Percentiles rank a stretch among this genome's conserved stretches.
phyloP scores from a whole-genome alignment of 2,888 invertebrate species.

The Parnassius glacialis region DNA sequence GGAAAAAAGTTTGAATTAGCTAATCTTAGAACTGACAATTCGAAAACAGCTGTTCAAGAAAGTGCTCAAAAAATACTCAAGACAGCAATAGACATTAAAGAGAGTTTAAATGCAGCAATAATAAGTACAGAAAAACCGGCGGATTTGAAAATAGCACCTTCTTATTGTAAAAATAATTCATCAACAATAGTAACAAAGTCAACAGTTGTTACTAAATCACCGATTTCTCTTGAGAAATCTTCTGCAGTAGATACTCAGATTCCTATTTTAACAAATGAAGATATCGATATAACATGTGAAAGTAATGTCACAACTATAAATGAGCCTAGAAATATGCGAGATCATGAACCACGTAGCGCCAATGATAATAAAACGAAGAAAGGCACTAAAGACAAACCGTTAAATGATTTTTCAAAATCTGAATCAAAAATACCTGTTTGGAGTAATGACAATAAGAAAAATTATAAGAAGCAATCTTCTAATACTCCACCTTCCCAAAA shows the following conservation, averaged over 20 bases:
- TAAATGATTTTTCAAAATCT: neutral
- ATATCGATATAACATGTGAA: slow-evolving; percentile 1
- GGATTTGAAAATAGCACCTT: slow-evolving; percentile 1
- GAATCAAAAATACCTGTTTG: slow-evolving; percentile 2
- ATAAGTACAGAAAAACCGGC: neutral
- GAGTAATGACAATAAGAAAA: slow-evolving; percentile 11
- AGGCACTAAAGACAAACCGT: slow-evolving; percentile 1
- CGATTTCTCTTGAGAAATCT: slow-evolving; percentile 10
- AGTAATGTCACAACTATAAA: neutral
- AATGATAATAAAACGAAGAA: slow-evolving; percentile 6
- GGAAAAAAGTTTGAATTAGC: slow-evolving; percentile 1
- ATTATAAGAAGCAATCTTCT: slow-evolving; percentile 9
- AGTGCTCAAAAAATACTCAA: slow-evolving; percentile 26
- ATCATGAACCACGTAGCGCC: neutral
- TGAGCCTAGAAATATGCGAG: slow-evolving; percentile 2
- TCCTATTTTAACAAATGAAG: neutral
- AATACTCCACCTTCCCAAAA: slow-evolving; percentile 7
- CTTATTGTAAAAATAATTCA: slow-evolving; percentile 7
- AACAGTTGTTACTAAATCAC: neutral
- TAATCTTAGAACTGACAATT: slow-evolving; percentile 20
- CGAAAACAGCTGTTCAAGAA: slow-evolving; percentile 21
- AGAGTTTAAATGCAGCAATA: slow-evolving; percentile 2
- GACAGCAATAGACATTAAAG: neutral
- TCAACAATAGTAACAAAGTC: neutral
- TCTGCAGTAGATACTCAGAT: slow-evolving; percentile 7